Percentiles rank a stretch among this genome's conserved stretches.
phyloP scores from a whole-genome alignment of 2,113 vertebrate species.

The Colistium nudipinnis region DNA sequence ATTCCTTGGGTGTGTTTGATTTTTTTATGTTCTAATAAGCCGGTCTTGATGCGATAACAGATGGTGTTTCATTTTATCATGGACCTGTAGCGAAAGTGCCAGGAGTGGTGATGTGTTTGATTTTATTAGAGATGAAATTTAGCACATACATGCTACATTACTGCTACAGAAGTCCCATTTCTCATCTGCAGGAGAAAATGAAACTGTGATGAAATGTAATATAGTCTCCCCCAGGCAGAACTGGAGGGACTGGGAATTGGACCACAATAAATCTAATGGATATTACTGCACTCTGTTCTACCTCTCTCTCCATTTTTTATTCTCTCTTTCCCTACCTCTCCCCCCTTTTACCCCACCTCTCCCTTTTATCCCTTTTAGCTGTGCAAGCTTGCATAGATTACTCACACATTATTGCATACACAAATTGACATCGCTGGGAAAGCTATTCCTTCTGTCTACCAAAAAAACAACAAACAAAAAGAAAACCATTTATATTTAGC shows the following conservation, averaged over 20 bases:
- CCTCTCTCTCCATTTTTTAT: constrained; percentile 49
- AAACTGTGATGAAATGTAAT: constrained; percentile 99
- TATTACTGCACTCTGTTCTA: constrained; percentile 89
- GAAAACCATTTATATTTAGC: constrained; percentile 89
- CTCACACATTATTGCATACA: constrained; percentile 80
- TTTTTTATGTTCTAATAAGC: constrained; percentile 94
- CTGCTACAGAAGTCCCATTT: constrained; percentile 95
- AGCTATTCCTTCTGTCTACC: constrained; percentile 84
- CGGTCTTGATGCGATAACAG: constrained; percentile 90
- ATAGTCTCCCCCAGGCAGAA: constrained; percentile 97
- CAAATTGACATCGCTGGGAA: constrained; percentile 89
- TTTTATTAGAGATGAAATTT: constrained; percentile 99
- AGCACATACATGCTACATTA: constrained; percentile 98
- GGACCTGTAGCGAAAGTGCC: constrained; percentile 89
- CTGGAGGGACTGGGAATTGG: constrained; percentile 96
- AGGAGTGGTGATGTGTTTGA: constrained; percentile 97
- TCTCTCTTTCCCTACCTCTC: constrained; percentile 58
- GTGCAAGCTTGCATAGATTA: constrained; percentile 40
- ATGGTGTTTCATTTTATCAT: constrained; percentile 94
- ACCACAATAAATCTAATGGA: constrained; percentile 99
- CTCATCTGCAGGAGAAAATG: constrained; percentile 99
- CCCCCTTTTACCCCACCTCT: constrained; percentile 65
- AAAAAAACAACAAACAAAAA: too few relatives aligned
- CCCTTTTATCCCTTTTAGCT: constrained; percentile 57
- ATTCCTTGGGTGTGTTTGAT: constrained; percentile 68